These are phyloP conservation scores for Fundulus diaphanus DNA, from an alignment of 2,797 vertebrate genomes.

Conservation along the genomic window DNA sequence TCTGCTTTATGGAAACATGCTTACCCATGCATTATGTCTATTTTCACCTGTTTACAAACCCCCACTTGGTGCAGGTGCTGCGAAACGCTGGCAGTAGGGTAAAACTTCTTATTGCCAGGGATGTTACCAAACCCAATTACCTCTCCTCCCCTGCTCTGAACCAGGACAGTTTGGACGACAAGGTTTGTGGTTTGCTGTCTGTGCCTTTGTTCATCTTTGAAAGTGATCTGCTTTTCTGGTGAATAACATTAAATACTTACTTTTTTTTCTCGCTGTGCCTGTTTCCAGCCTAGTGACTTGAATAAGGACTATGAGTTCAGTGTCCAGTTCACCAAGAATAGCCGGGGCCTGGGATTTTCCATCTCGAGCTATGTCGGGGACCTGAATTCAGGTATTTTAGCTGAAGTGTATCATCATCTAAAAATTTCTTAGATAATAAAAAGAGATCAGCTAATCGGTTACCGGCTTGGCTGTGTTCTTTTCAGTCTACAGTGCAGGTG, in stretches of 20 bases:
- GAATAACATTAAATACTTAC: neutral
- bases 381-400: slow-evolving; percentile 86
- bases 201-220: neutral
- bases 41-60: slow-evolving; percentile 31
- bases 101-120: slow-evolving; percentile 90
- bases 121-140: slow-evolving; percentile 79
- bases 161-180: slow-evolving; percentile 69
- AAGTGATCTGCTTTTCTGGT: neutral
- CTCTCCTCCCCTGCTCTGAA: slow-evolving; percentile 64
- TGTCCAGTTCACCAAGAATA: slow-evolving; percentile 91
- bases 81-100: slow-evolving; percentile 90
- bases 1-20: neutral
- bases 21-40: neutral
- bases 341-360: slow-evolving; percentile 90
- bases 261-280: slow-evolving; percentile 13
- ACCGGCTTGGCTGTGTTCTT: neutral
- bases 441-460: neutral
- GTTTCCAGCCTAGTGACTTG: slow-evolving; percentile 71
- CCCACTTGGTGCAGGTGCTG: slow-evolving; percentile 78
- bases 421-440: neutral
- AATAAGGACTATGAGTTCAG: slow-evolving; percentile 80
- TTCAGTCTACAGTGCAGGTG: slow-evolving; percentile 86
- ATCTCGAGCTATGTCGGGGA: slow-evolving; percentile 91
- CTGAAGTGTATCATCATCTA: neutral
- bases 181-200: slow-evolving; percentile 39